Evolutionary conservation across 2,113 vertebrate species (phyloP), one percentile per base, ranked within the genome.

Genomic region (Atlantisia rogersi): DNA sequence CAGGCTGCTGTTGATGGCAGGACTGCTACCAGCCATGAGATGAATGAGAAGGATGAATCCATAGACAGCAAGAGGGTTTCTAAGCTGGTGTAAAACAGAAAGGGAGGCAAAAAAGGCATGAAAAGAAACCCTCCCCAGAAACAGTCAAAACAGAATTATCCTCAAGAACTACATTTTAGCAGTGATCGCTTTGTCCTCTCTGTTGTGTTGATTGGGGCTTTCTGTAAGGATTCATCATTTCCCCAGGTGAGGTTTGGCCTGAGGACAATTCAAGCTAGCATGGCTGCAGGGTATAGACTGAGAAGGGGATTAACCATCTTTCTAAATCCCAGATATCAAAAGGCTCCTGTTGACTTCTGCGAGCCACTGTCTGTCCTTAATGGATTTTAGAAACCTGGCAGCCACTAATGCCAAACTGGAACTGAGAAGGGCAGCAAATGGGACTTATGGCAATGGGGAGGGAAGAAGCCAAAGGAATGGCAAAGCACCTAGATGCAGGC

Each of bases 251-350:
- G 52, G 42, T 92, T 65, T 82, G 83, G n/a, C 58, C 88, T 52
- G 62, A 80, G 44, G 26, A 94, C 77, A 59, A 82, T 67, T 81
- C 53, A 76, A 65, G 19, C 44, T 62, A 17, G 73, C 35, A 75
- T 48, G 40, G 37, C 28, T 55, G 8, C 28, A 62, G 88, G 31
- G 9, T 75, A 46, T 21, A 92, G n/a, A 42, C 77, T 82, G 40
- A 62, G 91, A 92, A 82, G 70, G n/a, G 28, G 82, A 79, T 94
- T 95, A 93, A 32, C 1, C 1, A 10, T 37, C 21, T 92, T n/a
- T 81, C 89, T 84, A 73, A 94, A 95, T 94, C 48, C 50, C 44
- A 64, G 44, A 29, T 92, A 69, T 28, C 62, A 85, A 80, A 95
- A 88, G 25, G 22, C 31, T 92, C 40, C 65, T 35, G 12, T 18